Evolutionary conservation across 2,888 invertebrate species (phyloP).

Genomic region (Clostera curtula): DNA sequence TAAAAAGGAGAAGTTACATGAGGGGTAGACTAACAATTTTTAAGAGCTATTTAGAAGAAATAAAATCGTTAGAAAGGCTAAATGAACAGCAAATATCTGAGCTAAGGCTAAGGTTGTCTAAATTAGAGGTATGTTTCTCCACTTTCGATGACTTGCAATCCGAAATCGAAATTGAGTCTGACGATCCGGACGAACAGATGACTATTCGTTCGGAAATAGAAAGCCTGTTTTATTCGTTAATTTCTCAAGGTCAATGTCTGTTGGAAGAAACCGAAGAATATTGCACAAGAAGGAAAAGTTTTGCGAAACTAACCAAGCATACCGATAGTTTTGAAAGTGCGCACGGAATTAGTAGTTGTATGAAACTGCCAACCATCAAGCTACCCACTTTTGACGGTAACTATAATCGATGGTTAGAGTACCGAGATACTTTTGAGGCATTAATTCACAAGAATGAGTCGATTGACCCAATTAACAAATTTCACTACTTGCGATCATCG

Average conservation of each 20-base stretch:
- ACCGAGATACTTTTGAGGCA: slow-evolving; percentile 1
- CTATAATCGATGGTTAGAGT: slow-evolving; percentile 2
- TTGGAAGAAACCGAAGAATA: slow-evolving; percentile 3
- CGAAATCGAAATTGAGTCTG: slow-evolving; percentile 5
- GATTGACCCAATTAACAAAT: too few relatives aligned
- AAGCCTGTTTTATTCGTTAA: slow-evolving; percentile 2
- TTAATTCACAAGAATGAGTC: background rate
- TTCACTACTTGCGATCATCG: too few relatives aligned
- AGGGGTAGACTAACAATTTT: slow-evolving; percentile 5
- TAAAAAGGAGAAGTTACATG: slow-evolving; percentile 2
- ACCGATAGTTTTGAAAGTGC: too few relatives aligned
- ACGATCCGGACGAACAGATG: slow-evolving; percentile 4
- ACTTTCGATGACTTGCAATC: slow-evolving; percentile 5
- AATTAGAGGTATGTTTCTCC: slow-evolving; percentile 5
- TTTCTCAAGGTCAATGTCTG: slow-evolving; percentile 4
- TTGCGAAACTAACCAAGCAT: too few relatives aligned
- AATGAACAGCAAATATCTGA: slow-evolving; percentile 2
- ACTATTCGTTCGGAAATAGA: slow-evolving; percentile 1
- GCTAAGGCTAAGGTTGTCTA: slow-evolving; percentile 2
- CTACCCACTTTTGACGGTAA: too few relatives aligned
- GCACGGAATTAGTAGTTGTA: too few relatives aligned
- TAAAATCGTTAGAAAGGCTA: slow-evolving; percentile 1
- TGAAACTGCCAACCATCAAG: too few relatives aligned
- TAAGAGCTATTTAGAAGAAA: slow-evolving; percentile 2
- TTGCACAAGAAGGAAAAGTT: too few relatives aligned